phyloP scores from a whole-genome alignment of 2,113 vertebrate species.

The Notarius lentiginosus region DNA sequence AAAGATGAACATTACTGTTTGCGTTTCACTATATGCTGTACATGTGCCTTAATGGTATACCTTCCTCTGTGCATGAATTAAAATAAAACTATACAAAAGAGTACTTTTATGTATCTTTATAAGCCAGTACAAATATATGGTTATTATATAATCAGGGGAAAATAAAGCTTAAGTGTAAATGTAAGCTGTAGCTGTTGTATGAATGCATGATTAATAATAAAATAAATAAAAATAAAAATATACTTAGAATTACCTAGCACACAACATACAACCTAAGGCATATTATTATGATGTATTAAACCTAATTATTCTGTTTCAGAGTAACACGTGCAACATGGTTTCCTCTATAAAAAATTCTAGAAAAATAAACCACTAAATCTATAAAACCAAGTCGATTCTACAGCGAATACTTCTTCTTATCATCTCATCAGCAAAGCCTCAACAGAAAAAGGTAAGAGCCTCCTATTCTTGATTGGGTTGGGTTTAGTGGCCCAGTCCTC shows the following conservation, averaged over 20 bases:
- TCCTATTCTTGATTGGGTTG: conserved; percentile 61
- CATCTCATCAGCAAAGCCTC: conserved; percentile 74
- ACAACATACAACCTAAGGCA: background rate
- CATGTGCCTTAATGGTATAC: background rate
- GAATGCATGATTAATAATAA: background rate
- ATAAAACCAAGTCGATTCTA: background rate
- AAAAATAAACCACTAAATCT: conserved; percentile 3
- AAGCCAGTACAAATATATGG: background rate
- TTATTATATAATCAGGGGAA: background rate
- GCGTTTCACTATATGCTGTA: background rate
- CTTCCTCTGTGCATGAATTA: background rate
- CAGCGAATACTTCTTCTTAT: conserved; percentile 43
- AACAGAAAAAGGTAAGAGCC: conserved; percentile 70
- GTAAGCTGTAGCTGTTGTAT: background rate
- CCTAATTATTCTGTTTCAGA: background rate
- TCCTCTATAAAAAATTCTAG: background rate
- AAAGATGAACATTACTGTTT: background rate
- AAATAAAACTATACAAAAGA: background rate
- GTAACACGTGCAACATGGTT: conserved; percentile 1
- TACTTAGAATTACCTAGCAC: conserved; percentile 35
- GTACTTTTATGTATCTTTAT: conserved; percentile 2
- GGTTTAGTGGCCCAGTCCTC: conserved; percentile 49
- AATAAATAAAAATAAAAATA: conserved; percentile 36
- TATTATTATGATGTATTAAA: background rate
- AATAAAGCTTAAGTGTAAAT: conserved; percentile 6